Percentiles rank a stretch among this genome's conserved stretches.
Evolutionary conservation across 2,113 vertebrate genomes (phyloP).

Genomic region (Hippotragus niger): DNA sequence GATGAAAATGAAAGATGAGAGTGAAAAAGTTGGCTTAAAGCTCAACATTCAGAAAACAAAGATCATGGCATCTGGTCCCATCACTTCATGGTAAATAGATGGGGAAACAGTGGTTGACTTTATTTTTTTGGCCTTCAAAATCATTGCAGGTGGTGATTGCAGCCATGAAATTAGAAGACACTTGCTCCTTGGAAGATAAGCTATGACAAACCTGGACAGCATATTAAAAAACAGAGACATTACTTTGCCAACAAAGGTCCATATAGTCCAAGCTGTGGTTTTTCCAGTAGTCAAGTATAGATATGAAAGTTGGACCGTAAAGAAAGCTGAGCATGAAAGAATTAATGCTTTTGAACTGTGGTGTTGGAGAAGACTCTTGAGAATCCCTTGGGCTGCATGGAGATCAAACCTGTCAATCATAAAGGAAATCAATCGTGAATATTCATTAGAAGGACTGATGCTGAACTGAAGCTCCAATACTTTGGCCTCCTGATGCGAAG

Average conservation of each 20-base stretch:
- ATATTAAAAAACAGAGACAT: background rate
- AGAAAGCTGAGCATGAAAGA: background rate
- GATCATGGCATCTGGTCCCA: background rate
- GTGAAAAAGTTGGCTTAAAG: background rate
- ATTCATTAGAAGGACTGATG: background rate
- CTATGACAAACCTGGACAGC: background rate
- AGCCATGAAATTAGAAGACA: background rate
- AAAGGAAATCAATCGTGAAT: background rate
- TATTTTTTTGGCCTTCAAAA: background rate
- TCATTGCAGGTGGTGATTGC: background rate
- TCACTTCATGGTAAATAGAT: background rate
- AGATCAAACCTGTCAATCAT: background rate
- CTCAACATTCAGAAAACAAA: background rate
- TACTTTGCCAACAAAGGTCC: background rate
- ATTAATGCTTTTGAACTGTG: background rate
- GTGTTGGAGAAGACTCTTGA: background rate
- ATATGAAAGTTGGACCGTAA: background rate
- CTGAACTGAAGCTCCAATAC: background rate
- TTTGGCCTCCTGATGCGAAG: background rate
- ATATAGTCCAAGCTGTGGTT: background rate
- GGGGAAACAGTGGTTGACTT: background rate
- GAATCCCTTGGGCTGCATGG: background rate
- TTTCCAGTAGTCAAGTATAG: background rate
- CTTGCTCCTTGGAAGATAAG: background rate
- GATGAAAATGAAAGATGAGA: background rate